These are phyloP conservation scores for Sinodicranocentrus sp. DNA, from an alignment of 2,888 invertebrate genomes.

Conservation along the genomic window DNA sequence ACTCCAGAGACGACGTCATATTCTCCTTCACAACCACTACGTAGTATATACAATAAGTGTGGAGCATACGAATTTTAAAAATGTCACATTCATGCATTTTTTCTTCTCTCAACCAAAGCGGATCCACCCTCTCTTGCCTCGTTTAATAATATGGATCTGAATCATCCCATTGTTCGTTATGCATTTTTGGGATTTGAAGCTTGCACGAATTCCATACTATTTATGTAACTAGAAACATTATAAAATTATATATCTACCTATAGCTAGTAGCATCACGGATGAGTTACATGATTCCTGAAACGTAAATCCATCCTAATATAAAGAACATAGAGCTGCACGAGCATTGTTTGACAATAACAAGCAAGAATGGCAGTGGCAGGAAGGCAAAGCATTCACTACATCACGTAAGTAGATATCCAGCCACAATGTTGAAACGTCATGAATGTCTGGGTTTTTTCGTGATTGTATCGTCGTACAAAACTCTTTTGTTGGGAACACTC, in stretches of 20 bases:
- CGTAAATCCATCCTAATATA: constrained; percentile 38
- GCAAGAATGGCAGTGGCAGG: constrained; percentile 47
- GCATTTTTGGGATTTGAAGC: background rate
- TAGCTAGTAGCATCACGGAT: too few relatives aligned
- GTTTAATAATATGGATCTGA: constrained; percentile 59
- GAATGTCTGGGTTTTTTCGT: too few relatives aligned
- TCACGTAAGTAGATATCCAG: too few relatives aligned
- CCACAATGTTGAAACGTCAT: too few relatives aligned
- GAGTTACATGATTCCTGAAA: constrained; percentile 25
- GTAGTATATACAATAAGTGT: constrained; percentile 16
- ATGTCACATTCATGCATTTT: constrained; percentile 60
- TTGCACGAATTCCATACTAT: constrained; percentile 18
- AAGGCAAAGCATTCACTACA: too few relatives aligned
- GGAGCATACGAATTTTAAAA: constrained; percentile 31
- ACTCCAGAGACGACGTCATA: too few relatives aligned
- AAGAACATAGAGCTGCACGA: background rate
- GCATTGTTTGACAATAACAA: constrained; percentile 50
- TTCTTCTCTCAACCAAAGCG: constrained; percentile 25
- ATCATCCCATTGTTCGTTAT: constrained; percentile 45
- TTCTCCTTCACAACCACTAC: too few relatives aligned
- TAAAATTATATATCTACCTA: too few relatives aligned
- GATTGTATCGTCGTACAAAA: background rate
- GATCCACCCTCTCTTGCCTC: constrained; percentile 60
- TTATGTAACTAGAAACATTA: constrained; percentile 40
- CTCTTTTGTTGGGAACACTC: background rate